Base-by-base conservation (phyloP, 2,888 invertebrate genomes). In the Tachina grossa region DNA sequence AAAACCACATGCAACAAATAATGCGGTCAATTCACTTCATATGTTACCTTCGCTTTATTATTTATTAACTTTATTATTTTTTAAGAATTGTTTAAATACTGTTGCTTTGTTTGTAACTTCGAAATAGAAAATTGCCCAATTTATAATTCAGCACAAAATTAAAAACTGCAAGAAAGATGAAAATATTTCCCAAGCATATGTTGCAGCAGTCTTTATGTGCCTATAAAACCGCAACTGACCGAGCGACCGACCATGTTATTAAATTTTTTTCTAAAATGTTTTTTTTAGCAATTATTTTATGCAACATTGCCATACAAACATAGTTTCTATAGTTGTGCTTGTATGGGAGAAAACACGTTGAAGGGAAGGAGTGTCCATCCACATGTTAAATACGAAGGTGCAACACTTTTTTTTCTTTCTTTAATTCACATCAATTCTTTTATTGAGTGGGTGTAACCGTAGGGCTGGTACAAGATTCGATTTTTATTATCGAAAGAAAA, bases 1-100 rank as follows among this genome's bases (percentile, higher is more conserved):
- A 69, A 63, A 63, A 79, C 78, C 53, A 68, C 69, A 72, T 55
- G 74, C 43, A 74, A 81, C 74, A 82, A 31, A 74, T 77, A 84
- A 66, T 84, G 83, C 41, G 86, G 82, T 87, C 68, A 82, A 53
- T 79, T 72, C 47, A 45, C 53, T 14, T 51, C 22, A 74, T 39
- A 57, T 57, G 51, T 80, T 63, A 19, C 47, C 63, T 71, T 22
- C 51, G 66, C 43, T 72, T 19, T 39, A 47, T n/a, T 31, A 31
- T 31, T 31, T 31, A 31, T 5, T 6, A 31, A 6, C 2, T 45
- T 78, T 43, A 51, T n/a, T 59, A 39, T 43, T 45, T 41, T 45
- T 69, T 61, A 51, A 1, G n/a, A 59, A 59, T 51, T 66, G n/a
- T 43, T 47, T 22, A 14, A 74, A 74, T 72, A 19, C 47, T 47